Percentiles rank a stretch among this genome's conserved stretches.
These are phyloP conservation scores for Eremobia ochroleuca DNA, from an alignment of 2,888 invertebrate genomes.

Conservation along the genomic window DNA sequence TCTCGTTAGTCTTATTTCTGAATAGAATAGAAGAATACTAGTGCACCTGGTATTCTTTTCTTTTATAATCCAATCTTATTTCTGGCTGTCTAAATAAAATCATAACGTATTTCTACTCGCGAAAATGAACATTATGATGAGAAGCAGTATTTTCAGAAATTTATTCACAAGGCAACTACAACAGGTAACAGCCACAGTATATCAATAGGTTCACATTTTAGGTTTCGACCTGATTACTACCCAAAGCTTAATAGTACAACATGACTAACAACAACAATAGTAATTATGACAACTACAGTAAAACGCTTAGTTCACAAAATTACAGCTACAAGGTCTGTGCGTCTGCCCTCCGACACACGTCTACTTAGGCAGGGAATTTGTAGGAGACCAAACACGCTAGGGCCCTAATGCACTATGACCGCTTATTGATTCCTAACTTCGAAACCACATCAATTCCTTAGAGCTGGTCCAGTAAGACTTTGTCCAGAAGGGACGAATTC, in stretches of 20 bases:
- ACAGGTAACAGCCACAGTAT: too few species aligned
- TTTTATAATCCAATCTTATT: not conserved
- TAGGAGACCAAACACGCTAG: not conserved
- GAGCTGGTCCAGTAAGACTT: too few species aligned
- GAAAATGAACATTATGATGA: not conserved
- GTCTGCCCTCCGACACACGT: not conserved
- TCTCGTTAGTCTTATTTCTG: not conserved
- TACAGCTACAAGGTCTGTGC: not conserved
- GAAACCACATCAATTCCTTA: not conserved
- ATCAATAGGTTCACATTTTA: not conserved
- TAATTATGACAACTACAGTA: not conserved
- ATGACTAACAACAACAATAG: not conserved
- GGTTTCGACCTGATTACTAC: not conserved
- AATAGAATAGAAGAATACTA: not conserved
- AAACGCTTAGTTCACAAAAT: not conserved
- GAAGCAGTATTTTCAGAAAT: not conserved
- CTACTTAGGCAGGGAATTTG: not conserved
- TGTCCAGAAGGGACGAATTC: too few species aligned
- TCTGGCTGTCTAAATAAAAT: not conserved
- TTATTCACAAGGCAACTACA: not conserved
- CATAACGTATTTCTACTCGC: not conserved
- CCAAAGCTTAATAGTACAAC: not conserved
- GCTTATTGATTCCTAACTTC: not conserved
- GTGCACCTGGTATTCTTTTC: not conserved
- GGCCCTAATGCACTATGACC: not conserved